Base-by-base conservation (phyloP, 2,888 invertebrate genomes). In the Spialia ferax region DNA sequence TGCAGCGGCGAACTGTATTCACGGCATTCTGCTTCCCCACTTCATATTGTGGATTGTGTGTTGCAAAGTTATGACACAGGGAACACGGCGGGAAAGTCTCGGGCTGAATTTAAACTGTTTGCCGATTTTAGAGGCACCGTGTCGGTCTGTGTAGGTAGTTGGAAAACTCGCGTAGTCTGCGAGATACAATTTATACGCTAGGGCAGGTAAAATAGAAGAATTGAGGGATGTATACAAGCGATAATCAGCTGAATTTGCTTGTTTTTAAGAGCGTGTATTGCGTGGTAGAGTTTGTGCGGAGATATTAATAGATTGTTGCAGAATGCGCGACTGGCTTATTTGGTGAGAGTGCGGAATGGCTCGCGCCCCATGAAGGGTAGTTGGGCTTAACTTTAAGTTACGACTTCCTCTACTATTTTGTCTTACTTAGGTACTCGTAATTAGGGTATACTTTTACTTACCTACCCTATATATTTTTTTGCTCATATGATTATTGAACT, bases 241-340 rank as follows among this genome's bases (percentile, higher is more conserved):
- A 55, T 23, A 48, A 11, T 61, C 13, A n/a, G 6, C 67, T n/a
- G 11, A 23, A 56, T 35, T 22, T 5, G 13, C 7, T 7, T 18
- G 4, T 22, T 4, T 5, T 61, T 76, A 82, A 71, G 74, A 79
- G 69, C 62, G 73, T 63, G 71, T 71, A 38, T 82, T 48, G 74
- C 38, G 67, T 56, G 63, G 23, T 32, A 18, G 65, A 45, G 63
- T 26, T 60, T 57, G 62, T 71, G 38, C 38, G 35, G 70, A 65
- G 73, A 71, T 88, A 90, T 86, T 85, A 83, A 85, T 90, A 90
- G 88, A 73, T 73, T 72, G 77, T 80, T 89, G 91, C 89, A 89
- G 84, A 87, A 84, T 87, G 88, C 86, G 85, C 81, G 52, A 35
- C 77, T 78, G 84, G 82, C 89, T 88, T 91, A 91, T 91, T 91